These are phyloP conservation scores for Trichopoda pennipes DNA, from an alignment of 2,888 invertebrate genomes.

Conservation along the genomic window DNA sequence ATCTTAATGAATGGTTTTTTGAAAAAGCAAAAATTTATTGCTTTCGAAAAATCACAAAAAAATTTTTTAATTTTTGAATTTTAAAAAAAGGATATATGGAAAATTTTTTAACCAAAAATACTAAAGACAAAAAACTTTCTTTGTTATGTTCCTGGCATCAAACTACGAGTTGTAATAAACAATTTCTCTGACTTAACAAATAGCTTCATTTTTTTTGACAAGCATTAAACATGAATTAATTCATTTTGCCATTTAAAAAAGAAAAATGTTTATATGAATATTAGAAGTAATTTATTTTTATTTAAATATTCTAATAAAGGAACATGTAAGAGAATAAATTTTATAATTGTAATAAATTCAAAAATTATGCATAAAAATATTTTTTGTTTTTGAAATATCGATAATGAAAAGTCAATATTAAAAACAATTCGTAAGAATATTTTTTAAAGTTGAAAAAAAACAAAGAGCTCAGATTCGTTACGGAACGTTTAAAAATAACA, in stretches of 20 bases:
- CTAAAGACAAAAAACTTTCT: not conserved
- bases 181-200: not conserved
- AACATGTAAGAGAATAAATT: constrained; percentile 49
- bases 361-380: not conserved
- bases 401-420: constrained; percentile 25
- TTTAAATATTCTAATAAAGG: not conserved
- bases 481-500: constrained; percentile 18
- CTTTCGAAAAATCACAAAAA: too few species aligned
- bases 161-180: not conserved
- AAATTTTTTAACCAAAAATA: not conserved
- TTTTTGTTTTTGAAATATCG: constrained; percentile 7
- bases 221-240: constrained; percentile 20
- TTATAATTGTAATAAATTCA: not conserved
- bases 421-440: not conserved
- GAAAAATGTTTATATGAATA: not conserved
- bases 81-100: too few species aligned
- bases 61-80: too few species aligned
- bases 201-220: constrained; percentile 2
- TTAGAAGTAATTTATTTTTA: not conserved
- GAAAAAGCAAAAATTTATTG: too few species aligned
- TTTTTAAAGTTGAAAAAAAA: not conserved
- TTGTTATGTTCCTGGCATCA: not conserved
- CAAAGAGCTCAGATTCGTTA: constrained; percentile 51
- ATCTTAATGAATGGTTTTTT: too few species aligned
- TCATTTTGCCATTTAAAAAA: not conserved